Base-by-base conservation (phyloP, 2,113 vertebrate genomes). In the Sceloporus undulatus region DNA sequence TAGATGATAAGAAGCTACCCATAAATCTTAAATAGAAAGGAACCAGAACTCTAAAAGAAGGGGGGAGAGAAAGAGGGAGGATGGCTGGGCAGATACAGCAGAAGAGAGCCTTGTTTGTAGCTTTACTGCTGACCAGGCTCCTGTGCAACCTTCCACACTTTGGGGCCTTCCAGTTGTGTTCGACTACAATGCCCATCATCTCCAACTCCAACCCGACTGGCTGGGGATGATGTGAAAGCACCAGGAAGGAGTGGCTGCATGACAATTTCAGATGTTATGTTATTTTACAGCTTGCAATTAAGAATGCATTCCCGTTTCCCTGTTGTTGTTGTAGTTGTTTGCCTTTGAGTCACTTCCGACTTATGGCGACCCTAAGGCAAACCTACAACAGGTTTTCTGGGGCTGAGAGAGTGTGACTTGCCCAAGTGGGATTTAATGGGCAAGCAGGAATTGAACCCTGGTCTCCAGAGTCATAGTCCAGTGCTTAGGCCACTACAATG, bases 1-100 rank as follows among this genome's bases (percentile, higher is more conserved):
- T 66, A 38, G 62, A 52, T 65, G 90, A 91, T 91, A 88, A 91
- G 79, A 82, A 79, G 84, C 74, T 27, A 66, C 82, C 79, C 84
- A 88, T 88, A 88, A 86, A 88, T 91, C 90, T 91, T 85, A 65
- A 82, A 40, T 29, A 74, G 83, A 74, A 83, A 42, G 68, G 80
- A 84, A 77, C 81, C 74, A 70, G 87, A 54, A 40, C 14, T 14
- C 42, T 29, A 62, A 14, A 5, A 16, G 6, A 9, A 71, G 29
- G 52, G n/a, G 66, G 38, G 82, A 2, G 40, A 29, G 4, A 2
- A 59, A 18, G 18, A 62, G 18, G 59, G 18, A 18, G 13, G 59
- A 62, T 14, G 59, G 13, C 13, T 14, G 59, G 59, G 16, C 1
- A 14, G 13, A 14, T 14, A 1, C 59, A 16, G 13, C 59, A 62